phyloP scores from a whole-genome alignment of 2,797 vertebrate species.

The Channallabes apus region DNA sequence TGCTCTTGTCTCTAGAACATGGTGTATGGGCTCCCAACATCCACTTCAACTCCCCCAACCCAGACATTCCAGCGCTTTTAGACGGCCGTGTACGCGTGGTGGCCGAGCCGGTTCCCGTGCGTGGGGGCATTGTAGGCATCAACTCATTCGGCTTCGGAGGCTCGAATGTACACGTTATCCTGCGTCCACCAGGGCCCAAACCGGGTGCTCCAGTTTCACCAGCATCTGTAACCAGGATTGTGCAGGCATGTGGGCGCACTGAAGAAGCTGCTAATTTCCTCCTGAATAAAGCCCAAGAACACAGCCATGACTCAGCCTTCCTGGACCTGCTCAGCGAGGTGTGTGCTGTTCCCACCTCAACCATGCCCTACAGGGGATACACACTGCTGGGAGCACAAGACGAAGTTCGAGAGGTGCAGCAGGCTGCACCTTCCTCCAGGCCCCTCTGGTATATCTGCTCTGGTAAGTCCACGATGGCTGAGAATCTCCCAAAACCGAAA shows the following conservation, averaged over 20 bases:
- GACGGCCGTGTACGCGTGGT: constrained; percentile 84
- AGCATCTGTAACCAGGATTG: constrained; percentile 67
- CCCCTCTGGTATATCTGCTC: constrained; percentile 96
- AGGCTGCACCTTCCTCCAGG: constrained; percentile 69
- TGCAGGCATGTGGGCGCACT: constrained; percentile 88
- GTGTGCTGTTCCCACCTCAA: constrained; percentile 66
- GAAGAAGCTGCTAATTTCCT: constrained; percentile 76
- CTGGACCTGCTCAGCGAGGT: constrained; percentile 84
- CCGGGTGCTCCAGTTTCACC: not conserved
- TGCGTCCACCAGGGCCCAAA: constrained; percentile 75
- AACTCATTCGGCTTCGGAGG: constrained; percentile 98
- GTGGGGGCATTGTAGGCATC: constrained; percentile 84
- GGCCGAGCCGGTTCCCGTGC: constrained; percentile 77
- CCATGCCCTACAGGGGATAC: constrained; percentile 90
- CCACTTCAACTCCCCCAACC: constrained; percentile 85
- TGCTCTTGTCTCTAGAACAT: constrained; percentile 87
- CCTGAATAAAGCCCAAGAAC: constrained; percentile 75
- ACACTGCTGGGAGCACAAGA: constrained; percentile 76
- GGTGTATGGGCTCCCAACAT: constrained; percentile 94
- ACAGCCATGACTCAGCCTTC: constrained; percentile 70
- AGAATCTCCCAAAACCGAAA: not conserved
- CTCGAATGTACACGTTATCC: constrained; percentile 90
- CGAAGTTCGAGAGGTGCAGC: constrained; percentile 77
- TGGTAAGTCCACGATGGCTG: constrained; percentile 70
- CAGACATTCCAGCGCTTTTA: constrained; percentile 84